phyloP scores from a whole-genome alignment of 1,140 invertebrate genomes.

The Metaphire vulgaris region DNA sequence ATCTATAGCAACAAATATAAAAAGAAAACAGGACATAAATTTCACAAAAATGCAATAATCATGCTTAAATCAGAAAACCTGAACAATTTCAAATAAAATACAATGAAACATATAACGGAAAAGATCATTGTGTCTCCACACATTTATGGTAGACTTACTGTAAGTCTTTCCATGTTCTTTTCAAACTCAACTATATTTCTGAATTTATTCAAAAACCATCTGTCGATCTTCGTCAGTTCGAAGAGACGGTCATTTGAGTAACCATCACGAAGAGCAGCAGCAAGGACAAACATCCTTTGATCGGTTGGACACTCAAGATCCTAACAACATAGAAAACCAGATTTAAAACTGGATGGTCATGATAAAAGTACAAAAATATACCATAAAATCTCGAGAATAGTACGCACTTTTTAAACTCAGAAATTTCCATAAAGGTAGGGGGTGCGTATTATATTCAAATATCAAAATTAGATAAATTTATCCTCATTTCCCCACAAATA shows the following conservation, averaged over 20 bases:
- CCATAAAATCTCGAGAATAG: too few species aligned
- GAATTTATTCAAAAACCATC: conserved; percentile 94
- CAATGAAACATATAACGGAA: neutral
- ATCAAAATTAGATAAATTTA: too few species aligned
- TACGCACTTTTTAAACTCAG: too few species aligned
- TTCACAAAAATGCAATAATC: too few species aligned
- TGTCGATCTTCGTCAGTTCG: conserved; percentile 90
- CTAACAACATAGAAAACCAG: conserved; percentile 48
- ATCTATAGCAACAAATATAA: neutral
- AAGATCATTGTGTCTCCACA: neutral
- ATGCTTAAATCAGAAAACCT: conserved; percentile 12
- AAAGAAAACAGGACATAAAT: too few species aligned
- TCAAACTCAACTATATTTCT: conserved; percentile 80
- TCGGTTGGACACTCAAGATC: conserved; percentile 90
- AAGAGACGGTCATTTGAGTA: conserved; percentile 79
- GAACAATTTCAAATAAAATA: neutral
- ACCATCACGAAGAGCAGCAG: conserved; percentile 75
- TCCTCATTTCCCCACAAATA: too few species aligned
- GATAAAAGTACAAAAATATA: conserved; percentile 1
- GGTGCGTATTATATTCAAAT: too few species aligned
- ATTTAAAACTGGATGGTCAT: neutral
- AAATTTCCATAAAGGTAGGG: too few species aligned
- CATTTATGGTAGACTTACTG: conserved; percentile 17
- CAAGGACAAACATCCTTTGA: conserved; percentile 91
- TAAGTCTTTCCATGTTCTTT: conserved; percentile 56